Conservation (phyloP, 2,113 vertebrate species). For the Xiphias gladius region DNA sequence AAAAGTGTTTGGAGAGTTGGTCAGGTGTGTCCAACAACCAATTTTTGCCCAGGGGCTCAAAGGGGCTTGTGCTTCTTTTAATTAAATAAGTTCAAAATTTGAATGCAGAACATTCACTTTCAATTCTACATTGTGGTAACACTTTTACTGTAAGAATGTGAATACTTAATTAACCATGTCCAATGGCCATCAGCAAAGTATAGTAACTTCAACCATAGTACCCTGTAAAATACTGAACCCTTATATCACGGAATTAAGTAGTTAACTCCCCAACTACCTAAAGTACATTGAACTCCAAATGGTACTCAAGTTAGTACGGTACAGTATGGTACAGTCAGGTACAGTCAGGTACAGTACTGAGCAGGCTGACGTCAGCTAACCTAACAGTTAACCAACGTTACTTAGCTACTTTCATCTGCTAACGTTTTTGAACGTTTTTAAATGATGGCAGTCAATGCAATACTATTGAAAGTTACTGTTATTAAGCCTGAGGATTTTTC, state of each 20-base stretch:
- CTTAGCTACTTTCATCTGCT: neutral
- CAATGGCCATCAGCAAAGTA: neutral
- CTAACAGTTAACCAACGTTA: neutral
- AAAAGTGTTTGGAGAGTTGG: too few species aligned
- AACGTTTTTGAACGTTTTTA: neutral
- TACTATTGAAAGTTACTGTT: neutral
- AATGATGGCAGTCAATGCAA: neutral
- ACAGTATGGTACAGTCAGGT: too few species aligned
- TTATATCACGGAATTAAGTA: too few species aligned
- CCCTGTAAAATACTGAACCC: neutral
- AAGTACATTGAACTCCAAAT: too few species aligned
- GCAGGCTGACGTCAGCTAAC: neutral
- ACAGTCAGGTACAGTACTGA: neutral
- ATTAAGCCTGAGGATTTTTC: neutral
- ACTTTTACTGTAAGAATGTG: neutral
- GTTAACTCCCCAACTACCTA: neutral
- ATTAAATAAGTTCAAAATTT: too few species aligned
- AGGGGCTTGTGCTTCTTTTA: too few species aligned
- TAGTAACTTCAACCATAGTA: neutral
- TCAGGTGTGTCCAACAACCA: too few species aligned
- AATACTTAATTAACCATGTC: neutral
- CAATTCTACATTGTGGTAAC: neutral
- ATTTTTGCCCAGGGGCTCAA: too few species aligned
- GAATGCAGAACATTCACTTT: neutral
- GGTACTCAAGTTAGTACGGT: neutral